These are phyloP conservation scores for Leptinotarsa rubiginosa DNA, from an alignment of 2,888 invertebrate species.

Conservation along the genomic window DNA sequence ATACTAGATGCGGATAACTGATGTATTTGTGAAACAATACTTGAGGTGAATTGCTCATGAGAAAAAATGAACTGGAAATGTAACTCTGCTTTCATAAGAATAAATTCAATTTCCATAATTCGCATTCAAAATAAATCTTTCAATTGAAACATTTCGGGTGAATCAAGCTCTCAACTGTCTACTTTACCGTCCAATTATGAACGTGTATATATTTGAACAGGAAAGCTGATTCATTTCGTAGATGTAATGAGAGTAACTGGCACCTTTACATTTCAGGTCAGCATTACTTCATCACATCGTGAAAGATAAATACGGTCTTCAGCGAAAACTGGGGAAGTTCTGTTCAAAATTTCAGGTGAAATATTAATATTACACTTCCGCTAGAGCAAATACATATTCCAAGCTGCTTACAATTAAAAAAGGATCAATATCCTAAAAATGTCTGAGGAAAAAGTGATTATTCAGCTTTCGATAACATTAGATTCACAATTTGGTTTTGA, in stretches of 20 bases:
- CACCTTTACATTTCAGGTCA: not conserved
- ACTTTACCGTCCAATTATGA: not conserved
- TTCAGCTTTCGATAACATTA: too few species aligned
- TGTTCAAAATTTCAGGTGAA: not conserved
- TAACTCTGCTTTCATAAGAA: too few species aligned
- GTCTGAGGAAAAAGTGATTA: too few species aligned
- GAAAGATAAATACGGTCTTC: not conserved
- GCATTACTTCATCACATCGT: not conserved
- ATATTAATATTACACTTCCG: not conserved
- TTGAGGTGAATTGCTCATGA: too few species aligned
- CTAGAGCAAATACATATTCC: too few species aligned
- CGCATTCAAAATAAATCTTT: not conserved
- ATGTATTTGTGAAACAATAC: too few species aligned
- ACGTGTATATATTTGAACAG: not conserved
- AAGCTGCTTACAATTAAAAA: too few species aligned
- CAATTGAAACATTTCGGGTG: not conserved
- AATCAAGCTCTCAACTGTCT: not conserved
- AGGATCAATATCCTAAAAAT: too few species aligned
- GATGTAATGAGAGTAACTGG: not conserved
- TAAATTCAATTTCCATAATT: too few species aligned
- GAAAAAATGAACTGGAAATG: too few species aligned
- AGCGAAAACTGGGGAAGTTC: not conserved
- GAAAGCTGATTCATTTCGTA: slow-evolving; percentile 4
- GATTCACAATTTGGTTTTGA: too few species aligned
- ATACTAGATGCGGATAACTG: too few species aligned